These are phyloP conservation scores for Euwallacea similis DNA, from an alignment of 1,140 invertebrate species.

Conservation along the genomic window DNA sequence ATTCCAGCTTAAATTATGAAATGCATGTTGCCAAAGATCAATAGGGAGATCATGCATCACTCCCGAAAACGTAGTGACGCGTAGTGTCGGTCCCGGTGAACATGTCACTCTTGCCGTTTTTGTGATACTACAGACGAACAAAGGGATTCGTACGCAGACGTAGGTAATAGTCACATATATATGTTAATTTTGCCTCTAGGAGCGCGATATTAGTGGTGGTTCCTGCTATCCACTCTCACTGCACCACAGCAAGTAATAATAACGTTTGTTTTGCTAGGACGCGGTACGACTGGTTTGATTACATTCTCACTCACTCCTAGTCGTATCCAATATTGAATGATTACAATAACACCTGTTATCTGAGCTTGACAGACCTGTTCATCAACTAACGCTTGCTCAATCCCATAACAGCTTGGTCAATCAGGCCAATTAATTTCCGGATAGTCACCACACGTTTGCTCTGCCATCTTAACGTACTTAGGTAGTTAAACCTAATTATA, in stretches of 20 bases:
- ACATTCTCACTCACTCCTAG: constrained; percentile 45
- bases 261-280: constrained; percentile 21
- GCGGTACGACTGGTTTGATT: constrained; percentile 36
- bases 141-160: constrained; percentile 37
- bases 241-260: constrained; percentile 8
- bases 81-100: constrained; percentile 41
- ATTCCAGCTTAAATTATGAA: constrained; percentile 37
- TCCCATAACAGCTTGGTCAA: constrained; percentile 47
- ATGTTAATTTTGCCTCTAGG: not conserved
- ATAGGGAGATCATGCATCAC: constrained; percentile 44
- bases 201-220: no score
- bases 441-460: no score
- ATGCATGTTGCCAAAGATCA: constrained; percentile 45
- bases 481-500: no score
- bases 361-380: constrained; percentile 51
- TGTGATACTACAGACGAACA: constrained; percentile 35
- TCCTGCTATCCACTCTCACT: constrained; percentile 12
- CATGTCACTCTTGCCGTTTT: constrained; percentile 26
- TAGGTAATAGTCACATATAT: constrained; percentile 38
- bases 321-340: constrained; percentile 51
- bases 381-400: constrained; percentile 52
- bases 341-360: constrained; percentile 53
- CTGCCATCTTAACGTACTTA: no score
- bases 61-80: constrained; percentile 40
- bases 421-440: constrained; percentile 3